phyloP scores from a whole-genome alignment of 1,140 invertebrate genomes.

The Helicorthomorpha holstii region DNA sequence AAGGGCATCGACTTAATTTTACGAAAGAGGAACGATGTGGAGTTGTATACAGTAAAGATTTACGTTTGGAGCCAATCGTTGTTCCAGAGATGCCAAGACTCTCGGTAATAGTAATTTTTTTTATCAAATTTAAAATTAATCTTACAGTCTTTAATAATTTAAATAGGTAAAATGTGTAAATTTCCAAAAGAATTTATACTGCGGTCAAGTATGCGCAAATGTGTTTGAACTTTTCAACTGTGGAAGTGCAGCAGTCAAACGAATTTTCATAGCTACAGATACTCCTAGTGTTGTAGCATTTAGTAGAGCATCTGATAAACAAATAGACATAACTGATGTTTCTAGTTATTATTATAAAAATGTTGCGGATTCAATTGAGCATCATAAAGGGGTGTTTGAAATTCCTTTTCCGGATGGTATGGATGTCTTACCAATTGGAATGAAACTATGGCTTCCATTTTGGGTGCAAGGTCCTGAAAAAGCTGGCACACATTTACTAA shows the following conservation, averaged over 20 bases:
- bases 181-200: conserved; percentile 45
- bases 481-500: conserved; percentile 40
- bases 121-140: conserved; percentile 10
- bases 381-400: conserved; percentile 12
- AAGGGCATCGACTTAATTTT: conserved; percentile 27
- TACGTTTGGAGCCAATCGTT: conserved; percentile 27
- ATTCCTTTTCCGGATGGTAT: conserved; percentile 17
- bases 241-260: conserved; percentile 43
- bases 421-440: conserved; percentile 15
- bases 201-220: conserved; percentile 49
- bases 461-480: conserved; percentile 48
- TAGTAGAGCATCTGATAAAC: conserved; percentile 15
- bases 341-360: not conserved
- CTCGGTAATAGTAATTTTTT: conserved; percentile 19
- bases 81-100: conserved; percentile 27
- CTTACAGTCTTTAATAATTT: conserved; percentile 12
- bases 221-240: conserved; percentile 48
- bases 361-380: conserved; percentile 1
- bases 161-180: conserved; percentile 48
- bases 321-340: conserved; percentile 7
- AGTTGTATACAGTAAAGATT: conserved; percentile 27
- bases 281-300: conserved; percentile 48
- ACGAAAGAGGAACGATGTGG: conserved; percentile 25
- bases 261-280: conserved; percentile 44
- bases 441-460: conserved; percentile 38